Evolutionary conservation across 2,113 vertebrate genomes (phyloP), one percentile per base, ranked within the genome.

Genomic region (Parus major): DNA sequence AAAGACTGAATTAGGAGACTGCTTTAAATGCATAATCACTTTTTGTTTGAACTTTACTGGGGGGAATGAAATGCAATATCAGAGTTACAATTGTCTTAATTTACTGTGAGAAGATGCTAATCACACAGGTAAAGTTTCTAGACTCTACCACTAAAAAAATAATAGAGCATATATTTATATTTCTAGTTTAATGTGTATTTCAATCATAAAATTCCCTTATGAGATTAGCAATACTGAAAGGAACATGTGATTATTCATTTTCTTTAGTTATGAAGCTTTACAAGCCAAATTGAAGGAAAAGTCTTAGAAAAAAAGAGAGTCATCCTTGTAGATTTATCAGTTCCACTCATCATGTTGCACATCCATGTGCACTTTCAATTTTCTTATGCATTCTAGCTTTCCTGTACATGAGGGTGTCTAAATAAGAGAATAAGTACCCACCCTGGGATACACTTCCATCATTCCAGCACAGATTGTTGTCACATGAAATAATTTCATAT

Each of bases 401-500:
- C 63, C 70, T 85, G 39, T 76, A 82, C 70, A 64, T 76, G 12
- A 94, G 44, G 50, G 22, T 73, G 31, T 84, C 81, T 84, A 86
- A 94, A 86, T 75, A 72, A 72, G 80, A 96, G 72, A 95, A 86
- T 81, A 86, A 90, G 49, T 47, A 59, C 8, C 28, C 44, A 41
- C 88, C 89, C 56, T 89, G 72, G 68, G 70, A 88, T 76, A 95
- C 57, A 77, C 44, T 89, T 93, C 91, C 10, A 12, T 86, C 83
- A 89, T 93, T 96, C 56, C 42, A 50, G 41, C 88, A 59, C 20
- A 94, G 80, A 95, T 82, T 89, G 42, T 80, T 94, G 92, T 95
- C 93, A 92, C 57, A 35, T 35, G 49, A 88, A 95, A 94, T 88
- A 70, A 92, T 84, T 94, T 91, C 65, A 91, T 93, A 82, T 71